Conservation (phyloP, 2,113 vertebrate genomes). For the Catharus minimus region DNA sequence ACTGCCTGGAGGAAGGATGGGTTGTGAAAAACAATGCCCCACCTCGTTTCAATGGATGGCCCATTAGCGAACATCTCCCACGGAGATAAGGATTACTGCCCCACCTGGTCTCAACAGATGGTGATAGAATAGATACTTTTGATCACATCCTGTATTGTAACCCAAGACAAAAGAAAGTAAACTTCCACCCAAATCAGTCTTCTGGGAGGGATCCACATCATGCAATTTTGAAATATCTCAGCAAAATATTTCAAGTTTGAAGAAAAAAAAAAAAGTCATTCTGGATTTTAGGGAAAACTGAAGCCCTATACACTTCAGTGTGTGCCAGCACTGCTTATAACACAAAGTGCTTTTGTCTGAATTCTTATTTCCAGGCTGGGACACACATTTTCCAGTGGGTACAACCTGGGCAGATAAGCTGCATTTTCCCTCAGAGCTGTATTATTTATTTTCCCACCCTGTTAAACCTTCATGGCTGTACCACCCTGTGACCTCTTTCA, state of each 20-base stretch:
- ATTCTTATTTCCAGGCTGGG: not conserved
- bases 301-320: not conserved
- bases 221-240: not conserved
- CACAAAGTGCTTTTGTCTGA: not conserved
- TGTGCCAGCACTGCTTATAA: not conserved
- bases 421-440: not conserved
- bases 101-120: no score
- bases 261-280: not conserved
- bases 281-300: not conserved
- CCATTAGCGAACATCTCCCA: no score
- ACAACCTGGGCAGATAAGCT: not conserved
- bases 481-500: not conserved
- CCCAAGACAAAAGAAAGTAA: not conserved
- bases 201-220: not conserved
- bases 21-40: no score
- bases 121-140: no score
- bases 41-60: no score
- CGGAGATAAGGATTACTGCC: no score
- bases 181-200: not conserved
- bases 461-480: not conserved
- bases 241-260: not conserved
- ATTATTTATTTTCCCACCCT: not conserved
- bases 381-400: not conserved
- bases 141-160: no score
- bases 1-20: no score